Evolutionary conservation across 2,888 invertebrate species (phyloP).

Genomic region (Priocnemis perturbator): DNA sequence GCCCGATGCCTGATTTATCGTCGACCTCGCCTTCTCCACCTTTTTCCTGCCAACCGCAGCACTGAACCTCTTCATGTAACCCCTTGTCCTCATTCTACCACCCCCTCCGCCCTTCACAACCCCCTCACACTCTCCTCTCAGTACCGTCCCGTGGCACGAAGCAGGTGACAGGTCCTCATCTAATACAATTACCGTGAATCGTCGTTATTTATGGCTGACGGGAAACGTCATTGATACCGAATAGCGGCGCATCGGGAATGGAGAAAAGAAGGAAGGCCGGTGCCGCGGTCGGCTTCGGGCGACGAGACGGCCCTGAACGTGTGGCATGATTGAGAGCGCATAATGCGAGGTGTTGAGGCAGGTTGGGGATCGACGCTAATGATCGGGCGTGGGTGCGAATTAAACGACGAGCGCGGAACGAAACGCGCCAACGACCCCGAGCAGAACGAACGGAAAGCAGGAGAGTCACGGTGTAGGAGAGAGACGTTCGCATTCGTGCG

Average conservation of each 20-base stretch:
- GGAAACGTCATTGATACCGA: slow-evolving; percentile 53
- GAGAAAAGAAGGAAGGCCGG: neutral
- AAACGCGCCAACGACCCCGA: slow-evolving; percentile 2
- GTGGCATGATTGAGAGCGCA: slow-evolving; percentile 68
- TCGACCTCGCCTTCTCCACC: slow-evolving; percentile 20
- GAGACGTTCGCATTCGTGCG: neutral
- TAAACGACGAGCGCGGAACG: slow-evolving; percentile 49
- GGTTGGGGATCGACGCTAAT: slow-evolving; percentile 64
- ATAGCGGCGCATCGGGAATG: neutral
- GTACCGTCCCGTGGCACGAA: slow-evolving; percentile 30
- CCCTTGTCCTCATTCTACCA: slow-evolving; percentile 10
- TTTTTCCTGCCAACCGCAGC: slow-evolving; percentile 6
- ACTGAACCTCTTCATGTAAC: neutral
- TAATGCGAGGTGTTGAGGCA: slow-evolving; percentile 71
- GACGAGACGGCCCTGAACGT: slow-evolving; percentile 39
- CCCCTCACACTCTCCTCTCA: slow-evolving; percentile 14
- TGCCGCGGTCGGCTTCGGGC: slow-evolving; percentile 27
- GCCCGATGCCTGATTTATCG: slow-evolving; percentile 51
- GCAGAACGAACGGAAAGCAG: neutral
- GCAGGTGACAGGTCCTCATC: slow-evolving; percentile 67
- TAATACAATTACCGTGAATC: slow-evolving; percentile 71
- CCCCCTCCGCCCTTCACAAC: neutral
- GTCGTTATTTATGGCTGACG: slow-evolving; percentile 65
- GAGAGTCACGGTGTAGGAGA: neutral
- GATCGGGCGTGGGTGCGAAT: slow-evolving; percentile 70